phyloP scores from a whole-genome alignment of 2,888 invertebrate species.

The Taphrorychus bicolor region DNA sequence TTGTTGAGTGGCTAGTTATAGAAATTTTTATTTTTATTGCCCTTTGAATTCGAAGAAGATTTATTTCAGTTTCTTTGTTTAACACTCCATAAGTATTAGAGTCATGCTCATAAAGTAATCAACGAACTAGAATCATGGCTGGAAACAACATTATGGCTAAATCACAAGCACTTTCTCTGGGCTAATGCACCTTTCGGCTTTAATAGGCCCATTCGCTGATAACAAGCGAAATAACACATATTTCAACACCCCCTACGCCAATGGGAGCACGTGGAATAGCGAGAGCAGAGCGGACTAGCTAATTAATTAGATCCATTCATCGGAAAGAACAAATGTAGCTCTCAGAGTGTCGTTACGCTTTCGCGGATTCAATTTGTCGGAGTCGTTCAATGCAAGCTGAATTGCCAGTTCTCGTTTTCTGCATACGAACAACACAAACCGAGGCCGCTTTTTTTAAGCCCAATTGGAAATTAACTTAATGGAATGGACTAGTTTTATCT shows the following conservation, averaged over 20 bases:
- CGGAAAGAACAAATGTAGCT: slow-evolving; percentile 46
- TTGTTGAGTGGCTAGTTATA: slow-evolving; percentile 25
- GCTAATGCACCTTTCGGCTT: not conserved
- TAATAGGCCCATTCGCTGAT: slow-evolving; percentile 5
- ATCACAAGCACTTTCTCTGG: not conserved
- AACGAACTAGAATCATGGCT: too few relatives aligned
- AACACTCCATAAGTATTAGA: too few relatives aligned
- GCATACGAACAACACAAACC: slow-evolving; percentile 39
- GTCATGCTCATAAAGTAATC: too few relatives aligned
- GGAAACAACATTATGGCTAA: too few relatives aligned
- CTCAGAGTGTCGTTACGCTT: slow-evolving; percentile 44
- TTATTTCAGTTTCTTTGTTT: not conserved
- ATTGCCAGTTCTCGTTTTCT: slow-evolving; percentile 37
- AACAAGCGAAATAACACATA: slow-evolving; percentile 7
- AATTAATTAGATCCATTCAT: slow-evolving; percentile 47
- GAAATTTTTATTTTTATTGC: slow-evolving; percentile 16
- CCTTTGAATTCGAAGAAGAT: not conserved
- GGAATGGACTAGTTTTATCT: slow-evolving; percentile 9
- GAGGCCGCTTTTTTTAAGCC: slow-evolving; percentile 22
- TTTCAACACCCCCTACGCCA: slow-evolving; percentile 10
- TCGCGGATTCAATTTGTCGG: slow-evolving; percentile 44
- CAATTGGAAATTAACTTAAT: slow-evolving; percentile 27
- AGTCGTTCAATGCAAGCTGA: slow-evolving; percentile 35
- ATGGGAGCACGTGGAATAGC: slow-evolving; percentile 23
- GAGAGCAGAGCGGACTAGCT: slow-evolving; percentile 29